phyloP scores from a whole-genome alignment of 37 sponge, comb jelly and placozoan species.

The Haliclona indistincta region DNA sequence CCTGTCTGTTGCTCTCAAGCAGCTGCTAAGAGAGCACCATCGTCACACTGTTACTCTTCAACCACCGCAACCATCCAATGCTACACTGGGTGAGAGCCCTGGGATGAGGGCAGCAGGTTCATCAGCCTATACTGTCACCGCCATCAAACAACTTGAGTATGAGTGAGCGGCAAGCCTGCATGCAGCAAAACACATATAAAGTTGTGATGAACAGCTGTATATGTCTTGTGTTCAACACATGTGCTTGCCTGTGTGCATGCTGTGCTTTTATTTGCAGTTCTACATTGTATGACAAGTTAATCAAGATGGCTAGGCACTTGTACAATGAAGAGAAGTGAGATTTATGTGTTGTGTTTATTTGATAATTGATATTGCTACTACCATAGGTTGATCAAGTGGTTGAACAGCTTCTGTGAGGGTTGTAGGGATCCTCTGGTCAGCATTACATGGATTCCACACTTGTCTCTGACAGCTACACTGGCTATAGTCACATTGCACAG shows the following conservation, averaged over 20 bases:
- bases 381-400: conserved; percentile 49
- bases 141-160: conserved; percentile 30
- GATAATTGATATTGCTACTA: background rate
- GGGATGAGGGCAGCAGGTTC: conserved; percentile 52
- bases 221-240: background rate
- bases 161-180: conserved; percentile 14
- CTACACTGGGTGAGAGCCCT: conserved; percentile 15
- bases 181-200: too few species aligned
- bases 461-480: conserved; percentile 16
- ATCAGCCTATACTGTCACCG: conserved; percentile 21
- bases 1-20: conserved; percentile 64
- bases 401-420: conserved; percentile 14
- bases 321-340: conserved; percentile 51
- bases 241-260: background rate
- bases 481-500: conserved; percentile 13
- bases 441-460: conserved; percentile 34
- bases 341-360: conserved; percentile 1
- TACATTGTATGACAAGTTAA: conserved; percentile 30
- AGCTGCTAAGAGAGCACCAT: conserved; percentile 55
- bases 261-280: conserved; percentile 2
- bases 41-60: background rate
- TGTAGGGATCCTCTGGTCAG: conserved; percentile 41
- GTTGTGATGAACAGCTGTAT: background rate
- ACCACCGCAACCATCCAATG: conserved; percentile 44
- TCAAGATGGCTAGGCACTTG: conserved; percentile 45